Conservation (phyloP, 2,113 vertebrate species). For the Gasterosteus nipponicus region DNA sequence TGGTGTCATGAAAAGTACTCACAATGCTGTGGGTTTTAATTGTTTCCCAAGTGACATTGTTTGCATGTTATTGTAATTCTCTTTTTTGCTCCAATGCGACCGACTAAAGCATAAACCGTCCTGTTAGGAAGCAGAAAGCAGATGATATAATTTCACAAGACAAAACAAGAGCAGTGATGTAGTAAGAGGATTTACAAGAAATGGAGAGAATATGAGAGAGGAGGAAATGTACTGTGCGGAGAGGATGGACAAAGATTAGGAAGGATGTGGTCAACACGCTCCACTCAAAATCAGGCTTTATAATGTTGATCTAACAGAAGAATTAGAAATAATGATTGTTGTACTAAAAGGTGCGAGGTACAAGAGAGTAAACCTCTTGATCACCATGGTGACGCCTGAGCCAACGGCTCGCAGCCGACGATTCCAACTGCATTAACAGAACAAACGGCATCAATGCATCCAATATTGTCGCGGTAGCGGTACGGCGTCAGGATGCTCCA, state of each 20-base stretch:
- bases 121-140: slow-evolving; percentile 8
- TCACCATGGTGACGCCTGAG: no score
- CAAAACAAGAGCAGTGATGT: background rate
- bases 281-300: background rate
- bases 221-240: slow-evolving; percentile 4
- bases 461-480: no score
- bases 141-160: slow-evolving; percentile 19
- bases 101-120: slow-evolving; percentile 38
- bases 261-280: background rate
- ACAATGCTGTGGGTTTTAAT: background rate
- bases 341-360: no score
- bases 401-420: no score
- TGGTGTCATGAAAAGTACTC: background rate
- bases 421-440: no score
- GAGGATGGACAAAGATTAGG: background rate
- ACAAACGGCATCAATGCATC: no score
- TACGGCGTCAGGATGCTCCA: no score
- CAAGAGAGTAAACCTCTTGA: no score
- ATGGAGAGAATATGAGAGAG: slow-evolving; percentile 13
- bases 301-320: background rate
- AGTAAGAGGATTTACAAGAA: background rate
- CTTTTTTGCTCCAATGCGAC: slow-evolving; percentile 17
- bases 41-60: slow-evolving; percentile 9
- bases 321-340: background rate
- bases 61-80: slow-evolving; percentile 19